phyloP scores from a whole-genome alignment of 2,113 vertebrate genomes.

The Leiothrix lutea region DNA sequence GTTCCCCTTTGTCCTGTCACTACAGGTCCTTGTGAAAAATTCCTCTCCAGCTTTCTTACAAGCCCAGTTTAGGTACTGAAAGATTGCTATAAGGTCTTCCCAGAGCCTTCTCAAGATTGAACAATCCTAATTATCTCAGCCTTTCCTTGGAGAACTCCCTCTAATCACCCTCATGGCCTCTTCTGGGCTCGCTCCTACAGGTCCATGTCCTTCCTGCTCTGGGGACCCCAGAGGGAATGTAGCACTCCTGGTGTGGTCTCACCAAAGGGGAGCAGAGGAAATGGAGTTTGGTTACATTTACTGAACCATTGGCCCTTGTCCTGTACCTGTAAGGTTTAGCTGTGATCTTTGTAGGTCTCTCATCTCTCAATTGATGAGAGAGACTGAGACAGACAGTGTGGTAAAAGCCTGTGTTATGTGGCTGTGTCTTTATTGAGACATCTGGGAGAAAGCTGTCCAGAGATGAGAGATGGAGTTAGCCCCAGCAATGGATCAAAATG shows the following conservation, averaged over 20 bases:
- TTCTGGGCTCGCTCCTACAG: background rate
- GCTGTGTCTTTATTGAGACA: background rate
- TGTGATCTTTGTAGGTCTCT: background rate
- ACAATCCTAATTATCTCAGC: background rate
- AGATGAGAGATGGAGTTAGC: slow-evolving; percentile 52
- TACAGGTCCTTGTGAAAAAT: too few relatives aligned
- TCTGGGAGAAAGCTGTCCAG: background rate
- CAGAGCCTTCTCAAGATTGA: background rate
- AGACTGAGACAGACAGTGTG: background rate
- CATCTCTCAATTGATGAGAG: background rate
- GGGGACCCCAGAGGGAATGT: background rate
- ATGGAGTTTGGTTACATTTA: background rate
- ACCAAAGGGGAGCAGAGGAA: fast-evolving
- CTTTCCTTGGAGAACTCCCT: background rate
- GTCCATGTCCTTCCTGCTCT: background rate
- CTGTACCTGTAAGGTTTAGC: background rate
- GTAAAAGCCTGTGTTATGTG: slow-evolving; percentile 11
- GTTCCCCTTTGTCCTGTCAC: background rate
- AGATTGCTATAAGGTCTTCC: background rate
- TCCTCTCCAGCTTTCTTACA: background rate
- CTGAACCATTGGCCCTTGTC: background rate
- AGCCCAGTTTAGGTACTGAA: background rate
- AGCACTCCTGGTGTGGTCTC: background rate
- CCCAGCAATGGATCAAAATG: slow-evolving; percentile 35
- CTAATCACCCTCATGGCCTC: background rate